Evolutionary conservation across 2,888 invertebrate species (phyloP).

Genomic region (Pardosa pseudoannulata): DNA sequence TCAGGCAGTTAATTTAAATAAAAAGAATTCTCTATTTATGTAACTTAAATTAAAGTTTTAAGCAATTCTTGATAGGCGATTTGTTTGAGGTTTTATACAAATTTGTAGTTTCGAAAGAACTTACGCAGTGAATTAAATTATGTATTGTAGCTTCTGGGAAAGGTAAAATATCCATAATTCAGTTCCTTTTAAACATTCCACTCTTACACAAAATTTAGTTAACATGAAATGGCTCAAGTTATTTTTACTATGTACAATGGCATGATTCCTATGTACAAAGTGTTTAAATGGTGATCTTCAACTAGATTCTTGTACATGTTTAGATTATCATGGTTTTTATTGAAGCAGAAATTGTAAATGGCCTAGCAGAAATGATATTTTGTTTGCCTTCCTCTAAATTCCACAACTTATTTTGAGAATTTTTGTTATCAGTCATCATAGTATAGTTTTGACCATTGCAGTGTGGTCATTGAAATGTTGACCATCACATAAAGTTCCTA

Average conservation of each 20-base stretch:
- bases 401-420: slow-evolving; percentile 29
- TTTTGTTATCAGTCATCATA: slow-evolving; percentile 65
- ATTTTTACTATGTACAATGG: slow-evolving; percentile 53
- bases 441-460: slow-evolving; percentile 41
- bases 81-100: too few relatives aligned
- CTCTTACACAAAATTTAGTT: slow-evolving; percentile 31
- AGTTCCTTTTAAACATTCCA: slow-evolving; percentile 30
- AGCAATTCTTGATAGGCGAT: too few relatives aligned
- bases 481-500: slow-evolving; percentile 66
- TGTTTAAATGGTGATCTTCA: slow-evolving; percentile 50
- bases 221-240: slow-evolving; percentile 57
- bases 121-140: too few relatives aligned
- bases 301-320: slow-evolving; percentile 66
- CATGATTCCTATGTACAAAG: slow-evolving; percentile 69
- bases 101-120: too few relatives aligned
- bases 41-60: too few relatives aligned
- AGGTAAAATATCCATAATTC: too few relatives aligned
- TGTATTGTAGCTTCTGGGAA: too few relatives aligned
- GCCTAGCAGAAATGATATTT: slow-evolving; percentile 65
- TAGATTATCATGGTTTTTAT: slow-evolving; percentile 57
- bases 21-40: too few relatives aligned
- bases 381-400: slow-evolving; percentile 29
- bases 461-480: slow-evolving; percentile 35
- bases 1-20: too few relatives aligned
- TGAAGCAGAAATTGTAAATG: slow-evolving; percentile 56